Conservation (phyloP, 2,888 invertebrate species). For the Lasioglossum pauxillum region DNA sequence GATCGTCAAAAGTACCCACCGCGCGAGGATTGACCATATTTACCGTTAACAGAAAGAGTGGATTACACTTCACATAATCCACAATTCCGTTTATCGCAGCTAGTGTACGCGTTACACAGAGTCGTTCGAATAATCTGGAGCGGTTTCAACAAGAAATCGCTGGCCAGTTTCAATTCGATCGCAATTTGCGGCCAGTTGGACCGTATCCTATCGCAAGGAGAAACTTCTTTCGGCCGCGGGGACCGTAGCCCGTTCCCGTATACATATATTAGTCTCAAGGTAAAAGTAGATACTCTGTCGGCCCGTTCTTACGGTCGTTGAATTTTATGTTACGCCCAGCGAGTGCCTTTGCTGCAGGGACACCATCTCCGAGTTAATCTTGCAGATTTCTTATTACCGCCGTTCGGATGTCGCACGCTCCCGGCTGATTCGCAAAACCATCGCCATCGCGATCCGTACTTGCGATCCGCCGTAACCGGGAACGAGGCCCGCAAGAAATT, state of each 20-base stretch:
- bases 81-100: not conserved
- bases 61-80: not conserved
- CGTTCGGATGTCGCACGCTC: conserved; percentile 10
- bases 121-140: not conserved
- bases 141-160: conserved; percentile 4
- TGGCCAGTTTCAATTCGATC: not conserved
- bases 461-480: conserved; percentile 13
- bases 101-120: not conserved
- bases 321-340: conserved; percentile 58
- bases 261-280: conserved; percentile 38
- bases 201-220: not conserved
- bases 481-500: conserved; percentile 5
- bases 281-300: conserved; percentile 36
- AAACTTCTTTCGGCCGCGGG: not conserved
- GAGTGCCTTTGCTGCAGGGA: conserved; percentile 7
- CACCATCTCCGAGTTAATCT: conserved; percentile 43
- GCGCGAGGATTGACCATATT: not conserved
- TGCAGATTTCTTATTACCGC: conserved; percentile 38
- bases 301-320: conserved; percentile 56
- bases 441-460: conserved; percentile 13
- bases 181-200: conserved; percentile 4
- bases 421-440: conserved; percentile 28
- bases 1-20: no score
- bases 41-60: not conserved
- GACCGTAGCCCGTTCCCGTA: not conserved